These are phyloP conservation scores for Pasiphila rectangulata DNA, from an alignment of 2,888 invertebrate species.

Conservation along the genomic window DNA sequence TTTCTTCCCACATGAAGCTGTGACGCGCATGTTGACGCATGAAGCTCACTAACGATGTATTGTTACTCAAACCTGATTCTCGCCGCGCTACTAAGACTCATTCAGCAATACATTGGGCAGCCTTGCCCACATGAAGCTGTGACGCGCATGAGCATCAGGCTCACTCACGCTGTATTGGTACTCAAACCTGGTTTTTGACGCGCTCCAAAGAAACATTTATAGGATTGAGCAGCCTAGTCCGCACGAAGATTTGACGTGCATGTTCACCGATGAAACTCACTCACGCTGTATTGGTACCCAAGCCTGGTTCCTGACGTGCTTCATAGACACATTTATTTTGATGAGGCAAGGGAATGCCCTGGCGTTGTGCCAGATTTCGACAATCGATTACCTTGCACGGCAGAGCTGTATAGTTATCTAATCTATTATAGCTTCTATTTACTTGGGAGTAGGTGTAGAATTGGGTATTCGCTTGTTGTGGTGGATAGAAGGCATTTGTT, in stretches of 20 bases:
- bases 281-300: slow-evolving; percentile 22
- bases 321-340: slow-evolving; percentile 48
- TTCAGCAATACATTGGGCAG: no score
- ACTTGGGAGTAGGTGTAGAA: slow-evolving; percentile 10
- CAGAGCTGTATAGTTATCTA: slow-evolving; percentile 26
- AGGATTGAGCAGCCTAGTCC: no score
- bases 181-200: no score
- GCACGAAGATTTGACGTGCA: no score
- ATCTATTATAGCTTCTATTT: slow-evolving; percentile 18
- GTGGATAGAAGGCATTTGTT: not conserved
- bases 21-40: not conserved
- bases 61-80: no score
- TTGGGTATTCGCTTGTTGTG: slow-evolving; percentile 10
- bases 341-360: slow-evolving; percentile 47
- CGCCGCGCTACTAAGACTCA: no score
- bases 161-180: slow-evolving; percentile 4
- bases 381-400: slow-evolving; percentile 47
- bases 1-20: no score
- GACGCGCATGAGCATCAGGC: not conserved
- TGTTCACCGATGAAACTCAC: not conserved
- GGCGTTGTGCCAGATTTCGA: slow-evolving; percentile 49
- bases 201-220: no score
- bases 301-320: slow-evolving; percentile 38
- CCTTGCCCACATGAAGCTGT: no score
- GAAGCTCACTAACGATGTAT: no score